Evolutionary conservation across 2,113 vertebrate species (phyloP).

Genomic region (Menidia beryllina): DNA sequence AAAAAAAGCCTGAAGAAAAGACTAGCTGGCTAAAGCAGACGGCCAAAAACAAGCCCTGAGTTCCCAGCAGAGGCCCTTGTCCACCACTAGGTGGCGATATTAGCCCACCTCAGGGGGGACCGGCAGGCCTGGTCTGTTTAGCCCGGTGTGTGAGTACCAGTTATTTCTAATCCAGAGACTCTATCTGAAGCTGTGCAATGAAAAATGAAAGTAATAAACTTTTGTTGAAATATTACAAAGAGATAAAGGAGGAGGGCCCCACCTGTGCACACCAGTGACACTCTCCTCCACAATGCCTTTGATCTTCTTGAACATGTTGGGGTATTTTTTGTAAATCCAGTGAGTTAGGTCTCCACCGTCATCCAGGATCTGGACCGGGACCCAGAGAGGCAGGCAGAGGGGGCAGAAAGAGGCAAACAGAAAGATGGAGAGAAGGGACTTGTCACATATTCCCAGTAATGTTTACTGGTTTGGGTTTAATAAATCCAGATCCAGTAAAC

Average conservation of each 20-base stretch:
- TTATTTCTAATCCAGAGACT: not conserved
- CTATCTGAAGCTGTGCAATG: not conserved
- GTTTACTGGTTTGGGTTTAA: too few species aligned
- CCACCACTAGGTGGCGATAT: slow-evolving; percentile 76
- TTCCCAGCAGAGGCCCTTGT: not conserved
- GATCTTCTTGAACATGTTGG: slow-evolving; percentile 99
- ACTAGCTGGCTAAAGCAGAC: too few species aligned
- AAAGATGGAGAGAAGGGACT: not conserved
- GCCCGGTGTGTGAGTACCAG: not conserved
- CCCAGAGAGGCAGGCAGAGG: too few species aligned
- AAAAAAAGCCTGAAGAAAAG: not conserved
- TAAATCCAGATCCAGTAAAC: too few species aligned
- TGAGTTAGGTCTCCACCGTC: slow-evolving; percentile 98
- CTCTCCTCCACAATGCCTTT: slow-evolving; percentile 99
- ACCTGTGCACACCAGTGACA: slow-evolving; percentile 98
- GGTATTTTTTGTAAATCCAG: slow-evolving; percentile 99
- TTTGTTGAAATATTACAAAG: too few species aligned
- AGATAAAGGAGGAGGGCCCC: not conserved
- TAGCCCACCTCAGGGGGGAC: not conserved
- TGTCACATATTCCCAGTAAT: too few species aligned
- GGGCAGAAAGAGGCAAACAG: not conserved
- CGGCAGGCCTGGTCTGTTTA: too few species aligned
- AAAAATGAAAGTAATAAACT: too few species aligned
- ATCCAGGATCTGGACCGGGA: slow-evolving; percentile 90
- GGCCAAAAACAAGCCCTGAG: not conserved